Conservation (phyloP, 2,888 invertebrate species). For the Drosophila putrida region DNA sequence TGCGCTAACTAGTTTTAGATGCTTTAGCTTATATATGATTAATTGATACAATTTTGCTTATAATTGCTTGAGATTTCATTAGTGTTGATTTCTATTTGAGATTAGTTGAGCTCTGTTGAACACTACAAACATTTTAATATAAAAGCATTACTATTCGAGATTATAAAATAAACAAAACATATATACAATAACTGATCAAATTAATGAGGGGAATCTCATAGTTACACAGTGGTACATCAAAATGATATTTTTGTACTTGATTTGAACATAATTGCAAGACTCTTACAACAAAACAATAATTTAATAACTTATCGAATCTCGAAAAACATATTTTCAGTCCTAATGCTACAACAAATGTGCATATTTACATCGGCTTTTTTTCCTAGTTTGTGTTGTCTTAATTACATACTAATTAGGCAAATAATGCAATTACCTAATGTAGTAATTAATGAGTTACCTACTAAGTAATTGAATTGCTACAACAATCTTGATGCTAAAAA, state of each 20-base stretch:
- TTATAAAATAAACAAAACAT: conserved; percentile 15
- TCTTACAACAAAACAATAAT: conserved; percentile 40
- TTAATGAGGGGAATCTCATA: conserved; percentile 16
- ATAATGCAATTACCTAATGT: conserved; percentile 17
- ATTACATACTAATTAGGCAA: conserved; percentile 11
- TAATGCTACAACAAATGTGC: conserved; percentile 42
- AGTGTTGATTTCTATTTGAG: conserved; percentile 31
- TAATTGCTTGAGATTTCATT: conserved; percentile 61
- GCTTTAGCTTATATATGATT: conserved; percentile 30
- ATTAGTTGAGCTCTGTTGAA: conserved; percentile 18
- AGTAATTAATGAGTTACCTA: conserved; percentile 16
- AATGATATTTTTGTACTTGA: conserved; percentile 37
- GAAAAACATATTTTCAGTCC: conserved; percentile 45
- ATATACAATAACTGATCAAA: conserved; percentile 33
- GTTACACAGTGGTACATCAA: conserved; percentile 6
- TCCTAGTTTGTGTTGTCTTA: conserved; percentile 16
- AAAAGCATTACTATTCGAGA: conserved; percentile 4
- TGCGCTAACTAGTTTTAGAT: conserved; percentile 42
- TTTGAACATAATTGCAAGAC: conserved; percentile 52
- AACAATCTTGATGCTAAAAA: conserved; percentile 55
- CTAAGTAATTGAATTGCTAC: conserved; percentile 20
- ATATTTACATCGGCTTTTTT: conserved; percentile 53
- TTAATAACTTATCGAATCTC: conserved; percentile 40
- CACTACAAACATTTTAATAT: conserved; percentile 12
- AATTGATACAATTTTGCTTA: conserved; percentile 51